These are phyloP conservation scores for Tillus elongatus DNA, from an alignment of 2,888 invertebrate species.

Conservation along the genomic window DNA sequence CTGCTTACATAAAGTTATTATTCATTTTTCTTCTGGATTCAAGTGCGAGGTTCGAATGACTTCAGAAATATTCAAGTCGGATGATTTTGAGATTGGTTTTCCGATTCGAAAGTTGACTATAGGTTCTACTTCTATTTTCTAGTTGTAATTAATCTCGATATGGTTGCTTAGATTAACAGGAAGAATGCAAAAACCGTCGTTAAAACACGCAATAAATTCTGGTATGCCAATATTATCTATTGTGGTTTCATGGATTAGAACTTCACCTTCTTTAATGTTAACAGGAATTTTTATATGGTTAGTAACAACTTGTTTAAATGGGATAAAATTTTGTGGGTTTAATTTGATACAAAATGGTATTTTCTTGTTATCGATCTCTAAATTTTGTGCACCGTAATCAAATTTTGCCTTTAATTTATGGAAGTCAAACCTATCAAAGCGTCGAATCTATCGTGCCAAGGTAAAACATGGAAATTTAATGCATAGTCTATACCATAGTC, in stretches of 20 bases:
- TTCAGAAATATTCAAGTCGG: constrained; percentile 4
- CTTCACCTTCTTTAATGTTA: constrained; percentile 11
- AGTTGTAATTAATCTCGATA: constrained; percentile 11
- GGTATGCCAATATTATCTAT: constrained; percentile 8
- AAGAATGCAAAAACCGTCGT: constrained; percentile 10
- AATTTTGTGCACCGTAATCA: constrained; percentile 11
- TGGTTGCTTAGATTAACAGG: constrained; percentile 7
- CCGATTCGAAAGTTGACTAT: constrained; percentile 5
- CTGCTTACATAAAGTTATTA: constrained; percentile 6
- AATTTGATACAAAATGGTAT: constrained; percentile 13
- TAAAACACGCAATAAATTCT: constrained; percentile 10
- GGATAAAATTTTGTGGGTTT: constrained; percentile 12
- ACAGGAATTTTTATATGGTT: constrained; percentile 11
- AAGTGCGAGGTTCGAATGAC: constrained; percentile 12
- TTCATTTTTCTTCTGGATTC: constrained; percentile 11
- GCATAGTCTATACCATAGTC: constrained; percentile 11
- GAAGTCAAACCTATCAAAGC: constrained; percentile 16
- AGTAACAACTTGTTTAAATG: not conserved
- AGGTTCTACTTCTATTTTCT: constrained; percentile 13
- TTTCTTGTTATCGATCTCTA: constrained; percentile 8
- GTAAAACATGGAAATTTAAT: constrained; percentile 10
- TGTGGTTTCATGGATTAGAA: constrained; percentile 10
- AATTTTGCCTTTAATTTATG: constrained; percentile 14
- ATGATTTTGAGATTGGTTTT: not conserved
- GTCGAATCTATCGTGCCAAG: constrained; percentile 16